A percentile compares a stretch with the other conserved stretches of the same genome.
Evolutionary conservation across 30 jellyfish, hydroid and myxozoan genomes (phyloP).

Genomic region (Aurelia aurita): DNA sequence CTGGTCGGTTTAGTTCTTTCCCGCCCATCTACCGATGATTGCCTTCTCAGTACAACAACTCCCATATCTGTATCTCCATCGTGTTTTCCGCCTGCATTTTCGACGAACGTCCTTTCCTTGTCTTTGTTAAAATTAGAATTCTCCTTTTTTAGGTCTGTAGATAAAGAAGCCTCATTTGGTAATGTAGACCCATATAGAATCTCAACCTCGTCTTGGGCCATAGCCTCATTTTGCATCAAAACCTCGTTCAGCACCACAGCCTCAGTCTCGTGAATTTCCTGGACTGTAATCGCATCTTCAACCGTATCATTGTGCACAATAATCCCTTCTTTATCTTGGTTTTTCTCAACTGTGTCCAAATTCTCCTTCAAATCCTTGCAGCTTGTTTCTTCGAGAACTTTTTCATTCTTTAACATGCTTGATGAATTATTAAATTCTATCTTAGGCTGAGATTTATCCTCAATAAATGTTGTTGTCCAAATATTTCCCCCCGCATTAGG

Average conservation of each 20-base stretch:
- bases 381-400: neutral
- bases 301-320: neutral
- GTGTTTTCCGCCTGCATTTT: no score
- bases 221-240: neutral
- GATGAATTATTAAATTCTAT: slow-evolving; percentile 3
- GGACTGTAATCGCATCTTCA: neutral
- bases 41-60: no score
- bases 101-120: no score
- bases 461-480: neutral
- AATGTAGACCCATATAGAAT: no score
- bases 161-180: no score
- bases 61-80: no score
- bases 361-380: neutral
- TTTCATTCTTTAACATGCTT: neutral
- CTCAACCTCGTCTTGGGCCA: neutral
- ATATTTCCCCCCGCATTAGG: neutral
- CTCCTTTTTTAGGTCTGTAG: no score
- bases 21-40: neutral
- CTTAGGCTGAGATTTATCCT: neutral
- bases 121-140: no score
- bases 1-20: slow-evolving; percentile 15
- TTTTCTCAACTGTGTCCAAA: neutral
- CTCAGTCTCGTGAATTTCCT: neutral
- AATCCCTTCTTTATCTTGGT: neutral
- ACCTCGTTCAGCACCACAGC: neutral